A percentile compares a stretch with the other conserved stretches of the same genome.
Evolutionary conservation across 2,888 invertebrate genomes (phyloP).

Genomic region (Ephialtes manifestator): DNA sequence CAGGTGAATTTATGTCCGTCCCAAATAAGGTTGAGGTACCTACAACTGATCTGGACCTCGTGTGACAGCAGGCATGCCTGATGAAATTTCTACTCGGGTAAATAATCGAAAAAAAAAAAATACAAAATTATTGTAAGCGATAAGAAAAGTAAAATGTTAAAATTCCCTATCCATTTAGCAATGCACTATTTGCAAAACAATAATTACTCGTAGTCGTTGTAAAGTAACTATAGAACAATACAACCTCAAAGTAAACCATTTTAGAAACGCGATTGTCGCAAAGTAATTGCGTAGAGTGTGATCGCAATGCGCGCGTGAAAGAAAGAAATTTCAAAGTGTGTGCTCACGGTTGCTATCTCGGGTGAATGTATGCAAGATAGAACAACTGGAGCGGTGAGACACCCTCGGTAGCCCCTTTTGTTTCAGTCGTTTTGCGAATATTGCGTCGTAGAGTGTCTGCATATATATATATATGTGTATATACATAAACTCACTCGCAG

Average conservation of each 20-base stretch:
- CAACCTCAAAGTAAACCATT: neutral
- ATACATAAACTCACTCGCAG: constrained; percentile 10
- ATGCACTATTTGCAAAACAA: neutral
- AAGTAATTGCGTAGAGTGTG: neutral
- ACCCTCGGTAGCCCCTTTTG: constrained; percentile 11
- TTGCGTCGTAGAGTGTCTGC: constrained; percentile 13
- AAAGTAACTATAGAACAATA: neutral
- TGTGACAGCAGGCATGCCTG: too few relatives aligned
- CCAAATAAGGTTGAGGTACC: too few relatives aligned
- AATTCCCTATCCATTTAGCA: neutral
- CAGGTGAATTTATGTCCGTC: too few relatives aligned
- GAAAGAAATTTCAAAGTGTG: constrained; percentile 13
- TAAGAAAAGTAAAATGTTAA: neutral
- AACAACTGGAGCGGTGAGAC: constrained; percentile 15
- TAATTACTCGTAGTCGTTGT: neutral
- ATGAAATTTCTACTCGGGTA: too few relatives aligned
- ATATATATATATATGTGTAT: neutral
- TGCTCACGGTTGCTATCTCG: constrained; percentile 4
- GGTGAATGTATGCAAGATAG: constrained; percentile 23
- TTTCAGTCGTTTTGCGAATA: constrained; percentile 32
- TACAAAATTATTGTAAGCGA: too few relatives aligned
- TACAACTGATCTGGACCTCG: too few relatives aligned
- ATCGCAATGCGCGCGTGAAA: neutral
- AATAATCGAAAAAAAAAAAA: neutral
- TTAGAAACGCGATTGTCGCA: constrained; percentile 7